Base-by-base conservation (phyloP, 2,113 vertebrate species). In the Mystacornis crossleyi region DNA sequence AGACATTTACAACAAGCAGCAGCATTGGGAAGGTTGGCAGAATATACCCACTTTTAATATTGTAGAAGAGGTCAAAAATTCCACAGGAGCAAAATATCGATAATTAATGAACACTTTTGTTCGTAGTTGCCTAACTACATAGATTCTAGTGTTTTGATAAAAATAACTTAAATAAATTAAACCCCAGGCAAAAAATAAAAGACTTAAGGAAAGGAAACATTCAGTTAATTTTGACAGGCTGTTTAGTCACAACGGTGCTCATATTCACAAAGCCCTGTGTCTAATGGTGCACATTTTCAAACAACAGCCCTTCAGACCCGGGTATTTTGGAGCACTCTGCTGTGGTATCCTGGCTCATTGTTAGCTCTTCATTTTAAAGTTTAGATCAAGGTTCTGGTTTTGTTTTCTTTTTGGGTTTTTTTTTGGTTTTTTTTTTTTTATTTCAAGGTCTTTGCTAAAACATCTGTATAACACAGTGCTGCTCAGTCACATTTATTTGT, bases 361-460 rank as follows among this genome's bases (percentile, higher is more conserved):
- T 12, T 77, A 66, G 34, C 5, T 11, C 28, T 81, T 69, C 7
- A 36, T 89, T 83, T 82, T 24, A 43, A 93, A 92, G 54, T 62
- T 85, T 64, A 75, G 7, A 83, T 33, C 36, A 86, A 55, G 25
- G n/a, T 71, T 78, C 21, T 71, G 38, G 38, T 38, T 38, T 38
- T 38, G 4, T 6, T 2, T 7, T n/a, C n/a, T n/a, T n/a, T n/a
- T n/a, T n/a, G n/a, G 26, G 11, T 38, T 45, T 18, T 43, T 3
- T 33, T n/a, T n/a, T n/a, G n/a, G n/a, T n/a, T n/a, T n/a, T 25
- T 57, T 7, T 13, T 40, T 40, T 40, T 25, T 57, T 6, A 70
- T 86, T 83, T 94, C 95, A 93, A 96, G 92, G 92, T 95, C 93
- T 91, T 86, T 58, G n/a, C 19, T 90, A 74, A 90, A 92, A 48